These are phyloP conservation scores for Temnothorax unifasciatus DNA, from an alignment of 2,888 invertebrate genomes.

Conservation along the genomic window DNA sequence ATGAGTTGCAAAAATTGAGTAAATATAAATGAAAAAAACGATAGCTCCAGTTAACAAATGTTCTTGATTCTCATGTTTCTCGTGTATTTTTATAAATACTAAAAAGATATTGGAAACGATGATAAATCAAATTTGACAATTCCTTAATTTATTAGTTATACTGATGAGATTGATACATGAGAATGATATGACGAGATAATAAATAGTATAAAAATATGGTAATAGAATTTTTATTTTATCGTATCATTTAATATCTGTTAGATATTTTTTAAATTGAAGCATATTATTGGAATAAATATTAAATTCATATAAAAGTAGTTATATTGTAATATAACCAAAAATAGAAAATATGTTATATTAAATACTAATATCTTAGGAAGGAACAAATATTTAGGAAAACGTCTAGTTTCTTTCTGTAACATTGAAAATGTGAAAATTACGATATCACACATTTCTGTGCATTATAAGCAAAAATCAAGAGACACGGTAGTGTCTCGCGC, in stretches of 20 bases:
- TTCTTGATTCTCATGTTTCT: not conserved
- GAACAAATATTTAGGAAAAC: not conserved
- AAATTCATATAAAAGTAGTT: not conserved
- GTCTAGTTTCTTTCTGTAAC: not conserved
- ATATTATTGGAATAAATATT: not conserved
- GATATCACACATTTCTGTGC: not conserved
- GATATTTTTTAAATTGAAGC: not conserved
- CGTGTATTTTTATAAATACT: not conserved
- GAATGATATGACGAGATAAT: not conserved
- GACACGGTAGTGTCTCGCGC: no score
- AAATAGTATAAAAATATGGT: not conserved
- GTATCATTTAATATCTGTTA: not conserved
- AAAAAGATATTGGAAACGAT: not conserved
- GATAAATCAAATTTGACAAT: constrained; percentile 10
- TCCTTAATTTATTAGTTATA: not conserved
- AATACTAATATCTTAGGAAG: not conserved
- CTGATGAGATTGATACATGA: not conserved
- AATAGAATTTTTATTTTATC: not conserved
- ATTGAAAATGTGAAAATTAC: not conserved
- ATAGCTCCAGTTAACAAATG: not conserved
- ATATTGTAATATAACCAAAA: not conserved
- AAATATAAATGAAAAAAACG: not conserved
- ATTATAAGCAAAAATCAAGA: not conserved
- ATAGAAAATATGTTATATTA: not conserved
- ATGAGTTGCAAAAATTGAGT: not conserved